Conservation (phyloP, 2,113 vertebrate genomes). For the Caloenas nicobarica region DNA sequence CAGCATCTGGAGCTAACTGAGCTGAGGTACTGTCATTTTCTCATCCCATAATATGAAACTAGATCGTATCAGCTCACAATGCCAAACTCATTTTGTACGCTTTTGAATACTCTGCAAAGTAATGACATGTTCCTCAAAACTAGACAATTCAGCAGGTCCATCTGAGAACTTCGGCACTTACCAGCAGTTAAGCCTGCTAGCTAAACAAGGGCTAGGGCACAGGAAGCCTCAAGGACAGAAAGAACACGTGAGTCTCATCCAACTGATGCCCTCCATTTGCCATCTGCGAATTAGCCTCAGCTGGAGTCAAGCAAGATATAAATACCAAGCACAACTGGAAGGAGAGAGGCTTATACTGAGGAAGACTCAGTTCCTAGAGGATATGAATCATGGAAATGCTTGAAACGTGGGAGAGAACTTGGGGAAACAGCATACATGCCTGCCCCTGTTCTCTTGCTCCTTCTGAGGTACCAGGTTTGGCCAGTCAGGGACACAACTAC, state of each 20-base stretch:
- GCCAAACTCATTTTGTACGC: background rate
- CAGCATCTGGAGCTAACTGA: conserved; percentile 6
- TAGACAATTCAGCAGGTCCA: background rate
- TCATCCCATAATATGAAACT: background rate
- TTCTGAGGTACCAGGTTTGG: background rate
- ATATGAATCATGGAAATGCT: background rate
- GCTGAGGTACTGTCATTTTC: background rate
- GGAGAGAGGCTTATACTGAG: background rate
- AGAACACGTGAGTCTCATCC: background rate
- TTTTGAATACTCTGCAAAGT: background rate
- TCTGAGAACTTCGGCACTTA: background rate
- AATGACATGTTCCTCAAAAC: background rate
- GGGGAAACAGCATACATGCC: background rate
- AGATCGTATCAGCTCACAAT: background rate
- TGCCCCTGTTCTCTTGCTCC: background rate
- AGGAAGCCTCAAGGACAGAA: background rate
- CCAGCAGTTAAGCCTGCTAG: background rate
- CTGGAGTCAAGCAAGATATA: background rate
- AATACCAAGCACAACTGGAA: background rate
- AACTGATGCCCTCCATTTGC: background rate
- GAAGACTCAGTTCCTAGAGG: background rate
- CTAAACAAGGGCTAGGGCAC: background rate
- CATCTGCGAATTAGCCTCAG: background rate
- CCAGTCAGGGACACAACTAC: background rate
- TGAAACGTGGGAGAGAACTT: background rate